Evolutionary conservation across 2,797 vertebrate species (phyloP).

Genomic region (Syngnathus rostellatus): DNA sequence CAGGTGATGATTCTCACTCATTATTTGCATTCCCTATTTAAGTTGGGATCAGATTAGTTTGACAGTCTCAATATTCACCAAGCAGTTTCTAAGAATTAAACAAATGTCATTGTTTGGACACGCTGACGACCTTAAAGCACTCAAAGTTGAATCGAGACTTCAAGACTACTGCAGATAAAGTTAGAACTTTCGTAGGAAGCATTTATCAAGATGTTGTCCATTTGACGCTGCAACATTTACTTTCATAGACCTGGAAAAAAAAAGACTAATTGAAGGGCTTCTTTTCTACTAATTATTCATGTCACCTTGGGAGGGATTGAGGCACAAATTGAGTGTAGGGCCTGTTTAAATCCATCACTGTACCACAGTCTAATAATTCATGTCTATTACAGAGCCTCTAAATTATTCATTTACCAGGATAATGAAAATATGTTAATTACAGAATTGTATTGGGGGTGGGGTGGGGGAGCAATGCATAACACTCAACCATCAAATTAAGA

Average conservation of each 20-base stretch:
- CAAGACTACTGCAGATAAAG: too few relatives aligned
- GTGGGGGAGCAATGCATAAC: constrained; percentile 72
- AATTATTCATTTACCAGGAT: constrained; percentile 83
- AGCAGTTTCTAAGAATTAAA: not conserved
- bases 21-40: not conserved
- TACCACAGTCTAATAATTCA: constrained; percentile 69
- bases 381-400: constrained; percentile 71
- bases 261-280: constrained; percentile 15
- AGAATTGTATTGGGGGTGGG: constrained; percentile 58
- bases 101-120: too few relatives aligned
- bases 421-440: constrained; percentile 90
- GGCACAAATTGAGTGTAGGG: constrained; percentile 67
- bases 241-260: not conserved
- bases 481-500: constrained; percentile 78
- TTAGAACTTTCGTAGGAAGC: not conserved
- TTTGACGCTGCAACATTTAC: constrained; percentile 19
- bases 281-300: constrained; percentile 64
- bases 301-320: constrained; percentile 60
- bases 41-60: not conserved
- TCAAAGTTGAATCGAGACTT: too few relatives aligned
- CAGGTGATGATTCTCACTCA: not conserved
- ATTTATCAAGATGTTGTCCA: constrained; percentile 16
- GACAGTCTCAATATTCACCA: not conserved
- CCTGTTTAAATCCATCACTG: constrained; percentile 72
- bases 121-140: too few relatives aligned